Evolutionary conservation across 2,113 vertebrate species (phyloP), one percentile per base, ranked within the genome.

Genomic region (Colossoma macropomum): DNA sequence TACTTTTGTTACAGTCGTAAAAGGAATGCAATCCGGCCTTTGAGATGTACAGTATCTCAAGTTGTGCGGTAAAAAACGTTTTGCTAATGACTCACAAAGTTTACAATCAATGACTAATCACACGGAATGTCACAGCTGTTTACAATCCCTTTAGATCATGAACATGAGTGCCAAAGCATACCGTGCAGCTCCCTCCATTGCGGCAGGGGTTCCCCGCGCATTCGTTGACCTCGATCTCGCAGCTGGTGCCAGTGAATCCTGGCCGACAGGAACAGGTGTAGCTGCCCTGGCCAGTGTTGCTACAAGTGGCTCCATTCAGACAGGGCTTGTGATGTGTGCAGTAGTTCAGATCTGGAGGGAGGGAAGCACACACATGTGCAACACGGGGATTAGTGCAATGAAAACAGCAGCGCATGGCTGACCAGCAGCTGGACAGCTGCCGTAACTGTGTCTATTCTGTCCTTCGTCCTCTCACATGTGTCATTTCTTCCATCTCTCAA

Each of bases 251-350:
- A 0, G 94, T 95, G 89, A 96, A 99, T 19, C 98, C 98, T 0
- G 97, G 96, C 56, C 94, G 91, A 85, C 98, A 99, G 17, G 97
- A 96, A 91, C 98, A 99, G 23, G 97, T 99, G 90, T 99, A 99
- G 91, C 97, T 99, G n/a, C 97, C 97, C 92, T 99, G 97, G 6
- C 97, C 98, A 0, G 97, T 99, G 92, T 99, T 99, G 87, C 96
- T 97, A 91, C 97, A 99, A 59, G 96, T 99, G 92, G 97, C 98
- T 87, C 97, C 97, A 0, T 99, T 99, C 93, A 95, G 94, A 89
- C 98, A 99, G 72, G 98, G 98, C 88, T 95, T 97, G 89, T 99
- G 98, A 89, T 99, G 97, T 2, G 98, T 99, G 90, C 98, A 99
- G 95, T 99, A 99, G 94, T 99, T 99, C 81, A 99, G 94, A 90